Percentiles rank a stretch among this genome's conserved stretches.
phyloP scores from a whole-genome alignment of 2,888 invertebrate species.

The Unio delphinus region DNA sequence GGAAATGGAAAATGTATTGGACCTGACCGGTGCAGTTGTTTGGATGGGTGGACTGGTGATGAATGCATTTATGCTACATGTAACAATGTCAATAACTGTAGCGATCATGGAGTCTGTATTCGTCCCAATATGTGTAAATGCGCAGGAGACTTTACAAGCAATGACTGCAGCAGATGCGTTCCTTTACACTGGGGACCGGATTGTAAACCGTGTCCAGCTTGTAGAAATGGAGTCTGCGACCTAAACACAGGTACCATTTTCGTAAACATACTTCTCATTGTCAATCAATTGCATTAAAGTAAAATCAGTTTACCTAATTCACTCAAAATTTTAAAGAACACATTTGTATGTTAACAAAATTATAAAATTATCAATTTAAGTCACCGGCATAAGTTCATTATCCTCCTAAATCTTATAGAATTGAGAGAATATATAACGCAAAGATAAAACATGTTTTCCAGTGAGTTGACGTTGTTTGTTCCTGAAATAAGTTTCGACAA shows the following conservation, averaged over 20 bases:
- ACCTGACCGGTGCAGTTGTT: too few species aligned
- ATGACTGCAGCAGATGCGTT: constrained; percentile 14
- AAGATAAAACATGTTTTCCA: too few species aligned
- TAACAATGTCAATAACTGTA: constrained; percentile 7
- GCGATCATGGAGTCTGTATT: constrained; percentile 17
- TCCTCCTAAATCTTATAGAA: too few species aligned
- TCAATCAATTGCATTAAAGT: not conserved
- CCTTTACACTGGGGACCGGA: constrained; percentile 16
- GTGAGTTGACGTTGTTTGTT: too few species aligned
- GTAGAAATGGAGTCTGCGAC: constrained; percentile 30
- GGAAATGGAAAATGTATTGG: too few species aligned
- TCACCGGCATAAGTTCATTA: too few species aligned
- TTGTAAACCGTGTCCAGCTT: constrained; percentile 30
- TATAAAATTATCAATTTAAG: too few species aligned
- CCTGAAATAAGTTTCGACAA: too few species aligned
- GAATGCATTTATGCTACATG: too few species aligned
- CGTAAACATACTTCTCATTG: not conserved
- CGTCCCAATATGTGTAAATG: constrained; percentile 22
- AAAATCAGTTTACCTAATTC: not conserved
- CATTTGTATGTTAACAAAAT: too few species aligned
- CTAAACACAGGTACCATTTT: constrained; percentile 17
- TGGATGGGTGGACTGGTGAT: too few species aligned
- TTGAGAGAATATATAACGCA: too few species aligned
- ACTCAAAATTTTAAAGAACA: not conserved
- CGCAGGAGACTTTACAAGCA: constrained; percentile 1